Evolutionary conservation across 1,140 invertebrate genomes (phyloP), one percentile per base, ranked within the genome.

Genomic region (Platorchestia sp.): DNA sequence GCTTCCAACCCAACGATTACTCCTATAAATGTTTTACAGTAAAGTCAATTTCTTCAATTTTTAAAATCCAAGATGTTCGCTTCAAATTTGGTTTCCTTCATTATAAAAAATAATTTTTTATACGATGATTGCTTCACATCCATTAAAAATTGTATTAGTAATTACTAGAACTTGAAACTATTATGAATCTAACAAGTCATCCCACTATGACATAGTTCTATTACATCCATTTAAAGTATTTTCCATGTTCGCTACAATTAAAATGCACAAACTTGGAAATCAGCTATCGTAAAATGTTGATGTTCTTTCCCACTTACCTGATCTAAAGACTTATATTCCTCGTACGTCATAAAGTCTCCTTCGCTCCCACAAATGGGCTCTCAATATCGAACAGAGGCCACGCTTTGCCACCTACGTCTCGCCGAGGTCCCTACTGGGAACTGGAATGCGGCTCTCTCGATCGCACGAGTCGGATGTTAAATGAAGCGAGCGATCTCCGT

Each of bases 401-500:
- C 59, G 59, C 14, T 75, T 27, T 75, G 27, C 59, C 59, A 19
- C 59, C 27, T 75, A 3, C 10, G 59, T 75, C 59, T 75, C 87
- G 5, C 41, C 27, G 87, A 41, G 27, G 36, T 89, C 87, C 87
- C 87, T 42, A 41, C 10, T 89, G 87, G n/a, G 87, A 27, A 42
- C 87, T 10, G n/a, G 87, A 42, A 42, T 22, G 42, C 0, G 42
- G 36, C 86, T 91, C 89, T 87, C 41, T 93, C 91, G 44, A 93
- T 93, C 41, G 10, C 40, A 40, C 6, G 44, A 93, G 91, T 47
- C 47, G 45, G 6, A 45, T 45, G 45, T n/a, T 93, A 45, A 93
- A 93, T 93, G 91, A 44, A 45, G 91, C 91, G 91, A 47, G 91
- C 19, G 19, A 90, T 47, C 91, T 93, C 91, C 91, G 43, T 93